A percentile compares a stretch with the other conserved stretches of the same genome.
phyloP scores from a whole-genome alignment of 2,797 vertebrate species.

The Lateolabrax maculatus region DNA sequence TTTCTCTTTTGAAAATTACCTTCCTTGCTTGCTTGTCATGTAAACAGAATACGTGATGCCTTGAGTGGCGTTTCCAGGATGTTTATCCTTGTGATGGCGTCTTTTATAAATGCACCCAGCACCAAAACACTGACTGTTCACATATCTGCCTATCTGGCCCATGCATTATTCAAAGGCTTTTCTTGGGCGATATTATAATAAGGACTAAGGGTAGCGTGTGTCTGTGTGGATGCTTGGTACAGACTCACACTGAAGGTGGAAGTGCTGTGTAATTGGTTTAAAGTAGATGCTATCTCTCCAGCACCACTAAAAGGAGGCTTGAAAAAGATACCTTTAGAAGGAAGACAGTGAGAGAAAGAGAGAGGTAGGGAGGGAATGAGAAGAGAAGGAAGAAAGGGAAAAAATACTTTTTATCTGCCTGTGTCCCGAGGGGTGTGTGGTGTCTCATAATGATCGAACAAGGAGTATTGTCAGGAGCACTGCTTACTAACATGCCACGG shows the following conservation, averaged over 20 bases:
- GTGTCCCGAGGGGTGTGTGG: slow-evolving; percentile 70
- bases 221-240: slow-evolving; percentile 57
- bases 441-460: slow-evolving; percentile 83
- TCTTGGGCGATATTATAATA: slow-evolving; percentile 85
- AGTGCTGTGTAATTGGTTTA: slow-evolving; percentile 88
- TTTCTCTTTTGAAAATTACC: slow-evolving; percentile 85
- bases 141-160: slow-evolving; percentile 83
- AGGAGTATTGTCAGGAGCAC: slow-evolving; percentile 81
- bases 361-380: slow-evolving; percentile 53
- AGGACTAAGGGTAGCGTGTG: slow-evolving; percentile 75
- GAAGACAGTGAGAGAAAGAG: slow-evolving; percentile 55
- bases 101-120: slow-evolving; percentile 81
- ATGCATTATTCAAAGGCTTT: slow-evolving; percentile 89
- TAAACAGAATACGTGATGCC: slow-evolving; percentile 87
- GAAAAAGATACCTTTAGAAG: slow-evolving; percentile 78
- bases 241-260: slow-evolving; percentile 78
- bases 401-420: slow-evolving; percentile 72
- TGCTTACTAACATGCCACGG: slow-evolving; percentile 81
- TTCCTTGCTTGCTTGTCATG: slow-evolving; percentile 83
- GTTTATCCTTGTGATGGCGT: slow-evolving; percentile 84
- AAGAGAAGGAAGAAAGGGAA: slow-evolving; percentile 48
- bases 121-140: slow-evolving; percentile 81
- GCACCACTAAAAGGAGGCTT: slow-evolving; percentile 80
- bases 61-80: slow-evolving; percentile 84
- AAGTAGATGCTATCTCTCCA: slow-evolving; percentile 84